Evolutionary conservation across 2,797 vertebrate species (phyloP), one percentile per base, ranked within the genome.

Genomic region (Spatula clypeata): DNA sequence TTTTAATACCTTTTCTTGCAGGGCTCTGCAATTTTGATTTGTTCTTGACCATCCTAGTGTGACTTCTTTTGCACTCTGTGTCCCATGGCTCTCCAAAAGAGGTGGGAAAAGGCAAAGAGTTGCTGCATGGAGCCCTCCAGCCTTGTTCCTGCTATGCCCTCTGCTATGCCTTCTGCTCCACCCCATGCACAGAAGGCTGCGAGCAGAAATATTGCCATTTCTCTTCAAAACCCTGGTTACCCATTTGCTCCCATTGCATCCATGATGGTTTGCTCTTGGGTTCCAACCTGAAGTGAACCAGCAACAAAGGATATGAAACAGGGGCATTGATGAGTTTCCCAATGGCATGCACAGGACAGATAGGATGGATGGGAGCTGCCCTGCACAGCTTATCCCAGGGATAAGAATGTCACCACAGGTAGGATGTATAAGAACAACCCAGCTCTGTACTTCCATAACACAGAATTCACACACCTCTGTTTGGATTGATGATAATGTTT

Each of bases 401-500:
- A 40, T 26, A 31, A 23, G 24, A 29, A 29, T 8, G 6, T 16
- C 49, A 40, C 20, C n/a, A 38, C 0, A 5, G 51, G 42, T 32
- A 29, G 61, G 65, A 53, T 53, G 47, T 27, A 18, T 36, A 27
- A 14, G 18, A 75, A 24, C 20, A n/a, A 14, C 40, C 34, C 73
- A n/a, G 18, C 29, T 51, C 8, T 0, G 38, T 45, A 34, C 42
- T 8, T 24, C 38, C 0, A 0, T 29, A 27, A 27, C 1, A 12
- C 9, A 6, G 2, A 0, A 0, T 21, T 61, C 6, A 4, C 58
- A 42, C 4, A 1, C 7, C 9, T 24, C 47, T 1, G 0, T 47
- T 91, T 1, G 0, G 18, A 27, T 15, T 21, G 29, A 29, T 0
- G 13, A 31, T 31, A 27, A 71, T 42, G 45, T 18, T 51, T 65